Conservation (phyloP, 2,888 invertebrate genomes). For the Brenthis daphne region DNA sequence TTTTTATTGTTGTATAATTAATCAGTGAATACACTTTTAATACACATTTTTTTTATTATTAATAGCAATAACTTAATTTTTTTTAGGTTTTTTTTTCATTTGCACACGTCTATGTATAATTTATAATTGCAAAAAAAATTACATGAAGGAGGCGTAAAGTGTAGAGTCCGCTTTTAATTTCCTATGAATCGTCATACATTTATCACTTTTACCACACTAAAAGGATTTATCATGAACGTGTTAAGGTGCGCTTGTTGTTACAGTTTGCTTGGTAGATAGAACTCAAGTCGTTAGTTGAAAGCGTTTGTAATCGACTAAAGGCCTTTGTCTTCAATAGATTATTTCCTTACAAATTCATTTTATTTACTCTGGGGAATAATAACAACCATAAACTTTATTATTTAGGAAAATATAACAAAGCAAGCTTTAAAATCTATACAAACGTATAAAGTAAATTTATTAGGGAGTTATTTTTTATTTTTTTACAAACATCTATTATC, state of each 20-base stretch:
- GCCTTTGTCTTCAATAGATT: conserved; percentile 41
- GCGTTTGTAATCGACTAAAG: conserved; percentile 44
- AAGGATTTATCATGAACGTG: conserved; percentile 64
- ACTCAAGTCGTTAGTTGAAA: conserved; percentile 58
- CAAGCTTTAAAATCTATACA: background rate
- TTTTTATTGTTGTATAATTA: no score
- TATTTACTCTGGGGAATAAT: background rate
- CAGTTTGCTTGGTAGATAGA: conserved; percentile 69
- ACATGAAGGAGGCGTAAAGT: no score
- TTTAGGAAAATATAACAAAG: background rate
- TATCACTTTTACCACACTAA: conserved; percentile 47
- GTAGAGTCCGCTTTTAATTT: no score
- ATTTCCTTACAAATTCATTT: conserved; percentile 15
- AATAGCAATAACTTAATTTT: no score
- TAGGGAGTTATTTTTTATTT: no score
- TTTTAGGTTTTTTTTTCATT: no score
- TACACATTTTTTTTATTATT: no score
- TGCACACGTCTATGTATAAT: no score
- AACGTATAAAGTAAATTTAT: no score
- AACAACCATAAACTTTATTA: background rate
- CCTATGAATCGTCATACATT: background rate
- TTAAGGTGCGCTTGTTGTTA: conserved; percentile 69
- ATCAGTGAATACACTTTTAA: no score
- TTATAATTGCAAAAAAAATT: no score
- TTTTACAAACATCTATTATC: no score